phyloP scores from a whole-genome alignment of 2,797 vertebrate species.

The Brotula barbata region DNA sequence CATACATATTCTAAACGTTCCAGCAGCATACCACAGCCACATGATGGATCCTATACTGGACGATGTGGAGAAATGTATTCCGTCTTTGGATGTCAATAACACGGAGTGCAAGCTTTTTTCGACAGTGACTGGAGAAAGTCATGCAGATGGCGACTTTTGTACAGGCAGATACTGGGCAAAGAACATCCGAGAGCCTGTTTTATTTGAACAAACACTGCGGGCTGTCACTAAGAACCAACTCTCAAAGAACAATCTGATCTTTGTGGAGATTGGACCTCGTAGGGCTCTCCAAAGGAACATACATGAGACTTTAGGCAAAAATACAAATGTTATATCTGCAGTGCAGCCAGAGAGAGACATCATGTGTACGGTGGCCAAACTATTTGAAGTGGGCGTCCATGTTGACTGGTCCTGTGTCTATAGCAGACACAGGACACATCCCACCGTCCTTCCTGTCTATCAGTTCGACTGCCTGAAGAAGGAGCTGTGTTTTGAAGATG shows the following conservation, averaged over 20 bases:
- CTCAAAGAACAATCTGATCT: constrained; percentile 70
- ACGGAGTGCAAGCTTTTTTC: constrained; percentile 81
- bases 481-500: constrained; percentile 70
- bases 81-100: constrained; percentile 50
- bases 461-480: constrained; percentile 82
- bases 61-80: constrained; percentile 72
- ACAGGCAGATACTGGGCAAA: constrained; percentile 84
- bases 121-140: constrained; percentile 79
- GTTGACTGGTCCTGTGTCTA: constrained; percentile 79
- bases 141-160: constrained; percentile 75
- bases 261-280: constrained; percentile 87
- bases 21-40: constrained; percentile 86
- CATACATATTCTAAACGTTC: constrained; percentile 79
- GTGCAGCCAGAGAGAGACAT: constrained; percentile 76
- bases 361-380: constrained; percentile 65
- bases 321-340: constrained; percentile 73
- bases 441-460: constrained; percentile 79
- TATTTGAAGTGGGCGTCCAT: constrained; percentile 77
- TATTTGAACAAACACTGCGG: constrained; percentile 79
- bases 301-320: constrained; percentile 80
- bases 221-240: constrained; percentile 55
- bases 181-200: constrained; percentile 83
- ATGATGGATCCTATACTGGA: constrained; percentile 85
- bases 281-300: constrained; percentile 81
- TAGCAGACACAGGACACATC: constrained; percentile 73